phyloP scores from a whole-genome alignment of 2,888 invertebrate species.

The Callyntrura sp. region DNA sequence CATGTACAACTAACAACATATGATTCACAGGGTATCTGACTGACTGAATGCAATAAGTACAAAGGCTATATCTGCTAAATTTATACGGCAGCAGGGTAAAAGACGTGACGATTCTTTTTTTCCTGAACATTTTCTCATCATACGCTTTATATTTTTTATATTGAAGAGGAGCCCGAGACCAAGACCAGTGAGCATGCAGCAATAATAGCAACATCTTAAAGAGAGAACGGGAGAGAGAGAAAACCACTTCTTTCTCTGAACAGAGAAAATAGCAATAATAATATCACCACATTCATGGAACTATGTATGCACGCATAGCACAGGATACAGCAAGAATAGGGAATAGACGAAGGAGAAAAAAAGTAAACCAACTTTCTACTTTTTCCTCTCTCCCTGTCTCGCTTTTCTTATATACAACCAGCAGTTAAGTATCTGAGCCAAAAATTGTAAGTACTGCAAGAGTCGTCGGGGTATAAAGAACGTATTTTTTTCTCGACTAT shows the following conservation, averaged over 20 bases:
- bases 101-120: slow-evolving; percentile 75
- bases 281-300: slow-evolving; percentile 77
- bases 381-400: slow-evolving; percentile 45
- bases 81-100: slow-evolving; percentile 15
- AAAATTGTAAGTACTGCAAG: slow-evolving; percentile 60
- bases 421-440: slow-evolving; percentile 49
- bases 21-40: slow-evolving; percentile 19
- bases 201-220: slow-evolving; percentile 66
- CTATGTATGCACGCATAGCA: slow-evolving; percentile 66
- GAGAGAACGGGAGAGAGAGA: slow-evolving; percentile 19
- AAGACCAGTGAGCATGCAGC: slow-evolving; percentile 38
- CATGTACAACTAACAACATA: slow-evolving; percentile 26
- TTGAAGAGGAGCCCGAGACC: slow-evolving; percentile 31
- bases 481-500: slow-evolving; percentile 2
- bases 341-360: slow-evolving; percentile 53
- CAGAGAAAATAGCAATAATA: slow-evolving; percentile 73
- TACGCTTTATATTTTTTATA: slow-evolving; percentile 41
- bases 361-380: slow-evolving; percentile 64
- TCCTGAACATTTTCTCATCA: slow-evolving; percentile 57
- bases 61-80: not conserved
- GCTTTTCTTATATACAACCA: slow-evolving; percentile 8
- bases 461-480: not conserved
- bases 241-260: slow-evolving; percentile 40
- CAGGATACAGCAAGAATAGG: slow-evolving; percentile 1
- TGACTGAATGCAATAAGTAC: slow-evolving; percentile 28